A percentile compares a stretch with the other conserved stretches of the same genome.
Evolutionary conservation across 2,113 vertebrate genomes (phyloP).

Genomic region (Emydura subglobosa): DNA sequence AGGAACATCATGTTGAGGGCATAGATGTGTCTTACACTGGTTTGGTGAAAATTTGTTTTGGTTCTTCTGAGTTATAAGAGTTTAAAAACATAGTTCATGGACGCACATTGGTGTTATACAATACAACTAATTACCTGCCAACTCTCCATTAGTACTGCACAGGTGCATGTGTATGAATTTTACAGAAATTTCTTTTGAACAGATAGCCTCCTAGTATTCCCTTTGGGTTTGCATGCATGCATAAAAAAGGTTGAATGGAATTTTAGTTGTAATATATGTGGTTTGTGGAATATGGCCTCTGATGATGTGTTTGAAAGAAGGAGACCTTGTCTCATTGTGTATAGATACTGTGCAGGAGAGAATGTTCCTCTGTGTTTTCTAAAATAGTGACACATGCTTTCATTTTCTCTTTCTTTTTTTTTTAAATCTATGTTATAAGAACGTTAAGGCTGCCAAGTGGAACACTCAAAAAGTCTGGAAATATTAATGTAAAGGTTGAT

Average conservation of each 20-base stretch:
- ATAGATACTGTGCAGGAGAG: accelerated
- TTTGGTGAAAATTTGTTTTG: not conserved
- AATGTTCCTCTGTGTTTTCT: not conserved
- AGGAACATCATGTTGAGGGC: not conserved
- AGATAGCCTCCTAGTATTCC: not conserved
- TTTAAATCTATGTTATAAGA: not conserved
- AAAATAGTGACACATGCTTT: not conserved
- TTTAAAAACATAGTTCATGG: slow-evolving; percentile 24
- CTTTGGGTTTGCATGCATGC: not conserved
- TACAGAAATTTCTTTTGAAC: not conserved
- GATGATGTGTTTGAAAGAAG: not conserved
- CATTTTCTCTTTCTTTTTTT: not conserved
- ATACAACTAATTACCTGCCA: not conserved
- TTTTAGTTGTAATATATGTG: not conserved
- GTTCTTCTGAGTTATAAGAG: not conserved
- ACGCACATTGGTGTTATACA: not conserved
- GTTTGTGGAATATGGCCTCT: not conserved
- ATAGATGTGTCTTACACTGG: not conserved
- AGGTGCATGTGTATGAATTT: accelerated
- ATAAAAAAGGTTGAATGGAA: not conserved
- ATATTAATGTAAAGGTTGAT: not conserved
- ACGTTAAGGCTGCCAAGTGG: not conserved
- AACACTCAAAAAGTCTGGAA: not conserved
- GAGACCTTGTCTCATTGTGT: accelerated
- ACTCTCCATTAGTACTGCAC: accelerated